Percentiles rank a stretch among this genome's conserved stretches.
These are phyloP conservation scores for Pegoplata infirma DNA, from an alignment of 2,888 invertebrate species.

Conservation along the genomic window DNA sequence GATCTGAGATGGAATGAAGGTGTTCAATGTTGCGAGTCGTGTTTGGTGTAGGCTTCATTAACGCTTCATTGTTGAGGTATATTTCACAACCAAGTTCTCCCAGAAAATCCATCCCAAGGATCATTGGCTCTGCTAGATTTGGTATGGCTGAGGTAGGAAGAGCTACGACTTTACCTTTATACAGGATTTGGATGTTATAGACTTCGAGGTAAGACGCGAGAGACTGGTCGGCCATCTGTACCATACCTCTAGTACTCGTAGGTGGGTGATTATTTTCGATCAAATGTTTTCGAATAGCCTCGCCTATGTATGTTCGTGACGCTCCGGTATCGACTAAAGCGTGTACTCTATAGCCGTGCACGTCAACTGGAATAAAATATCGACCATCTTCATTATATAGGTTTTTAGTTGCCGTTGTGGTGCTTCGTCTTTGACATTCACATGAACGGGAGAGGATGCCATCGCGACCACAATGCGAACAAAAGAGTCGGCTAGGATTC, in stretches of 20 bases:
- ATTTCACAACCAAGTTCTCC: background rate
- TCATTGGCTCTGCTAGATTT: background rate
- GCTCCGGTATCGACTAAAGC: conserved; percentile 16
- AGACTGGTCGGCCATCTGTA: conserved; percentile 12
- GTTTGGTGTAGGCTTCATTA: background rate
- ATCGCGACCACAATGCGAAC: background rate
- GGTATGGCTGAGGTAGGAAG: background rate
- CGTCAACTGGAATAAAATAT: background rate
- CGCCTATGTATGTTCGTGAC: background rate
- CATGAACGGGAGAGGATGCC: background rate
- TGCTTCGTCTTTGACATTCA: too few relatives aligned
- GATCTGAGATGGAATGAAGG: background rate
- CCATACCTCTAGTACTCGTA: background rate
- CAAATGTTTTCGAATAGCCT: background rate
- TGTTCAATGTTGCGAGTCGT: background rate
- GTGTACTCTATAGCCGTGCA: background rate
- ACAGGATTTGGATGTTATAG: background rate
- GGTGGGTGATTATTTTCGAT: background rate
- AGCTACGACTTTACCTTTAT: background rate
- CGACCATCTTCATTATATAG: background rate
- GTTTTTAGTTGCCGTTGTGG: too few relatives aligned
- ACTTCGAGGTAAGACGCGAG: background rate
- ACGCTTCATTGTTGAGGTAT: background rate
- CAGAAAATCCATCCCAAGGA: conserved; percentile 1
- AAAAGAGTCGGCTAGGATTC: background rate